Evolutionary conservation across 2,113 vertebrate species (phyloP).

Genomic region (Megalops atlanticus): DNA sequence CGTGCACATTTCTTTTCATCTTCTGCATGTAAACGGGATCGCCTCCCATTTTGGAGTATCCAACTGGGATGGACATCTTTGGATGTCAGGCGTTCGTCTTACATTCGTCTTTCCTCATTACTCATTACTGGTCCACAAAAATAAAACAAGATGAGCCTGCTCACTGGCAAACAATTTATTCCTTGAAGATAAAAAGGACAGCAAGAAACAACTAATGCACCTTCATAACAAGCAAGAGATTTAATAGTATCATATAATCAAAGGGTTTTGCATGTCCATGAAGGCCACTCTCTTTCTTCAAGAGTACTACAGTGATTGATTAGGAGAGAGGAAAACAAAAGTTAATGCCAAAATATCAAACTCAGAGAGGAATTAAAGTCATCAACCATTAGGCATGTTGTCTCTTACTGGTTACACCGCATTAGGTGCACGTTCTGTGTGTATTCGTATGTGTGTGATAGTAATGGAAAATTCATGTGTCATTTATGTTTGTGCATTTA

Average conservation of each 20-base stretch:
- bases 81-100: background rate
- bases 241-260: background rate
- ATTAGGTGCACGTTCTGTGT: background rate
- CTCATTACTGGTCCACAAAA: background rate
- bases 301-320: background rate
- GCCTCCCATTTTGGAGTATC: background rate
- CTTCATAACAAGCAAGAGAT: background rate
- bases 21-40: background rate
- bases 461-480: no score
- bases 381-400: background rate
- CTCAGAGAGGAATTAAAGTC: background rate
- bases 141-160: background rate
- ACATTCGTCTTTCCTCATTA: background rate
- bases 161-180: background rate
- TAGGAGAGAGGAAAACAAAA: background rate
- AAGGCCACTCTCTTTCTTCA: background rate
- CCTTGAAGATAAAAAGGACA: background rate
- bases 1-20: background rate
- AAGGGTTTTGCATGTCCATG: background rate
- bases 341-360: background rate
- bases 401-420: background rate
- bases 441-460: background rate
- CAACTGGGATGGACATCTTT: background rate
- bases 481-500: background rate
- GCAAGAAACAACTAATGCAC: background rate